These are phyloP conservation scores for Galago senegalensis DNA, from an alignment of 2,797 vertebrate species.

Conservation along the genomic window DNA sequence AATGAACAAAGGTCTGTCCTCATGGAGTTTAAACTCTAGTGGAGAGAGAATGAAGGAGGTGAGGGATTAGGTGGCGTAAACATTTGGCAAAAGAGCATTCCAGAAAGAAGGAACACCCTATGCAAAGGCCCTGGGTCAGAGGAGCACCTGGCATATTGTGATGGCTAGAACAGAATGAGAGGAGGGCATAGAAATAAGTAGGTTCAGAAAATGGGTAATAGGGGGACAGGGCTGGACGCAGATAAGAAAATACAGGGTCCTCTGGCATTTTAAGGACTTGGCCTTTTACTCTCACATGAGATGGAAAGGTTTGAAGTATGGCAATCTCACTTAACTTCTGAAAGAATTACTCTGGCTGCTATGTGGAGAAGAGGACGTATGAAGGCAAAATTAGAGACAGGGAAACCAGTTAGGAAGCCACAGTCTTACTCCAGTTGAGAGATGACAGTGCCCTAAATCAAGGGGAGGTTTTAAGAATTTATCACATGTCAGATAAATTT, in stretches of 20 bases:
- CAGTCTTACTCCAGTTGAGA: background rate
- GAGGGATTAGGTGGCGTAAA: fast-evolving
- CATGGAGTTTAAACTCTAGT: background rate
- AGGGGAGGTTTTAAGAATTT: background rate
- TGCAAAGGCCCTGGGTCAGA: background rate
- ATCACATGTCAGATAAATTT: background rate
- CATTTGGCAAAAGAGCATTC: background rate
- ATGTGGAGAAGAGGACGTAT: background rate
- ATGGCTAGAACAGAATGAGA: background rate
- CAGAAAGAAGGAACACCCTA: background rate
- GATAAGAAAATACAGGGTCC: background rate
- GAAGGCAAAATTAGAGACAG: background rate
- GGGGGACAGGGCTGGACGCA: background rate
- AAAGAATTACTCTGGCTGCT: conserved; percentile 7
- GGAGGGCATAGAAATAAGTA: background rate
- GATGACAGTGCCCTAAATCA: background rate
- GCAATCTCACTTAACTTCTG: background rate
- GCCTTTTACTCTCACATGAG: background rate
- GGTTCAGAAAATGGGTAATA: background rate
- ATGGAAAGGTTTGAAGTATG: background rate
- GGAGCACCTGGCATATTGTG: background rate
- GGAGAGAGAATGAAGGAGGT: background rate
- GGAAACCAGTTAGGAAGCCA: background rate
- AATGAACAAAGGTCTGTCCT: background rate
- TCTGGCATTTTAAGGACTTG: background rate